Evolutionary conservation across 2,888 invertebrate species (phyloP).

Genomic region (Sturmia bella): DNA sequence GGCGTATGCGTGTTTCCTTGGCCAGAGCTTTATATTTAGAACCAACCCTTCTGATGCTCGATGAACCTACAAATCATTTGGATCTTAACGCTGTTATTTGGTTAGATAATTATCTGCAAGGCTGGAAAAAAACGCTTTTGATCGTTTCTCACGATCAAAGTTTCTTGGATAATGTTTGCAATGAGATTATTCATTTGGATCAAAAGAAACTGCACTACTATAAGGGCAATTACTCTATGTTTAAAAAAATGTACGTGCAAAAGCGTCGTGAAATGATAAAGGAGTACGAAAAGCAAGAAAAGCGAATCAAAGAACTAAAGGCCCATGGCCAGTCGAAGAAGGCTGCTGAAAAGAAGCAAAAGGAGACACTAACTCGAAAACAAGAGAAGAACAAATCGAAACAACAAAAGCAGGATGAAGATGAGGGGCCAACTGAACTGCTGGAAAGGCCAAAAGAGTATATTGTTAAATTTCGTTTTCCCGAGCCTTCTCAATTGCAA

Average conservation of each 20-base stretch:
- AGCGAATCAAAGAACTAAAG: constrained; percentile 96
- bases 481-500: constrained; percentile 96
- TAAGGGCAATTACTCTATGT: constrained; percentile 98
- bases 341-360: constrained; percentile 96
- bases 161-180: constrained; percentile 99
- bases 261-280: constrained; percentile 97
- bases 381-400: constrained; percentile 95
- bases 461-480: constrained; percentile 98
- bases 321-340: constrained; percentile 97
- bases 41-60: constrained; percentile 97
- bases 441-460: constrained; percentile 96
- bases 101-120: constrained; percentile 99
- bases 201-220: constrained; percentile 97
- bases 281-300: constrained; percentile 99
- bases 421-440: constrained; percentile 90
- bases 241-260: constrained; percentile 99
- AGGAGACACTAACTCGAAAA: constrained; percentile 94
- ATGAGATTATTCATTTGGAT: constrained; percentile 98
- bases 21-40: constrained; percentile 98
- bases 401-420: constrained; percentile 90
- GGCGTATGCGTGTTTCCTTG: constrained; percentile 99
- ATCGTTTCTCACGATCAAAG: constrained; percentile 99
- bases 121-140: constrained; percentile 98
- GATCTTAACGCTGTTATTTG: constrained; percentile 99
- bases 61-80: constrained; percentile 99